phyloP scores from a whole-genome alignment of 1,140 invertebrate species.

The Cyclargus thomasi region DNA sequence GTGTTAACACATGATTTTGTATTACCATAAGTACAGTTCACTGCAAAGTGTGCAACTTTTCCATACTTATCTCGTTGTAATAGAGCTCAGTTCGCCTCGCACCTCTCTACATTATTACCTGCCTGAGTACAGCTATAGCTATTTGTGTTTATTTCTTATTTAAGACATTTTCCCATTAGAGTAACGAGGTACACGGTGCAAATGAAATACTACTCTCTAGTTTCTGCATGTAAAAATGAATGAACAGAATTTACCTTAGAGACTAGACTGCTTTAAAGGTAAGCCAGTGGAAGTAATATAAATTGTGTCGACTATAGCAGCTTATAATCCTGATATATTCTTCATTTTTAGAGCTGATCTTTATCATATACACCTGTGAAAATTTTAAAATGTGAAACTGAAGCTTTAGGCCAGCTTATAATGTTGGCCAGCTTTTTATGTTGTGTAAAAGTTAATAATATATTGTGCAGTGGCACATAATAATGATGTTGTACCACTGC shows the following conservation, averaged over 20 bases:
- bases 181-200: constrained; percentile 27
- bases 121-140: constrained; percentile 8
- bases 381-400: neutral
- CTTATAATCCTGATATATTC: constrained; percentile 1
- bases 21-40: constrained; percentile 1
- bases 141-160: constrained; percentile 26
- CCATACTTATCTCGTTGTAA: neutral
- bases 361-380: neutral
- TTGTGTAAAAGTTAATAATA: too few species aligned
- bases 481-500: too few species aligned
- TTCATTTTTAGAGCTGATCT: neutral
- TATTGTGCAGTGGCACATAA: too few species aligned
- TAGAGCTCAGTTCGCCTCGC: neutral
- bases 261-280: neutral
- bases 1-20: neutral
- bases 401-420: too few species aligned
- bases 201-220: constrained; percentile 18
- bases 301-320: neutral
- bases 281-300: constrained; percentile 1
- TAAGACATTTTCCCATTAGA: constrained; percentile 33
- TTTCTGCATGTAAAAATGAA: constrained; percentile 4
- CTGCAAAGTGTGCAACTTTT: neutral
- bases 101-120: neutral
- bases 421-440: too few species aligned
- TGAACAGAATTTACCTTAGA: constrained; percentile 2